Percentiles rank a stretch among this genome's conserved stretches.
Conservation (phyloP, 2,797 vertebrate genomes). For the Erpetoichthys calabaricus region DNA sequence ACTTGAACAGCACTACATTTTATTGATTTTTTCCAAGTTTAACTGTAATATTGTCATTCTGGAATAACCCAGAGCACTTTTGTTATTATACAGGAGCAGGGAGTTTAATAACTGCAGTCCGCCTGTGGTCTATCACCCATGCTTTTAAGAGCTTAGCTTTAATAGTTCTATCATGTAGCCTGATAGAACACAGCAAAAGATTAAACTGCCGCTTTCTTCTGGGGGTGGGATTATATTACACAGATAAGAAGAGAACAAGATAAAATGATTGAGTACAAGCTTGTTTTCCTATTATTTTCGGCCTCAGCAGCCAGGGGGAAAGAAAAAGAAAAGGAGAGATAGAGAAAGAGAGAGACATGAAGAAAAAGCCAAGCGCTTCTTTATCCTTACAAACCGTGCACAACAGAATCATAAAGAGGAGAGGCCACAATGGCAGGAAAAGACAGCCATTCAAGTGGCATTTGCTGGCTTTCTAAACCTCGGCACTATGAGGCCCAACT, state of each 20-base stretch:
- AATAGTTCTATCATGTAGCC: conserved; percentile 13
- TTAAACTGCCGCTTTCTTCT: not conserved
- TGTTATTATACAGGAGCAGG: too few relatives aligned
- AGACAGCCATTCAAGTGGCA: too few relatives aligned
- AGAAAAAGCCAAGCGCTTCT: conserved; percentile 1
- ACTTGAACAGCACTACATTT: too few relatives aligned
- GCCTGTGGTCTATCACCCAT: not conserved
- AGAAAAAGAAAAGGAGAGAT: conserved; percentile 13
- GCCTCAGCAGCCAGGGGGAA: conserved; percentile 14
- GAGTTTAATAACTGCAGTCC: too few relatives aligned
- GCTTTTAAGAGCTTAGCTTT: not conserved
- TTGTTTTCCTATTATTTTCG: conserved; percentile 29
- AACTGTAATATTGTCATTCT: too few relatives aligned
- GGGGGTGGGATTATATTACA: conserved; percentile 39
- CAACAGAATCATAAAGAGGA: too few relatives aligned
- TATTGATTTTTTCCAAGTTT: too few relatives aligned
- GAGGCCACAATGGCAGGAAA: too few relatives aligned
- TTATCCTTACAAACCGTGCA: too few relatives aligned
- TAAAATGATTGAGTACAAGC: conserved; percentile 34
- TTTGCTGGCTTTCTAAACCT: too few relatives aligned
- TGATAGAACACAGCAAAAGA: not conserved
- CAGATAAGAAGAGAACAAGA: conserved; percentile 41
- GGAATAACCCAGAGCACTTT: too few relatives aligned
- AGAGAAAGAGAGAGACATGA: conserved; percentile 5
- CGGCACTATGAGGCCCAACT: too few relatives aligned